Conservation (phyloP, 2,113 vertebrate genomes). For the Leptobrachium ailaonicum region DNA sequence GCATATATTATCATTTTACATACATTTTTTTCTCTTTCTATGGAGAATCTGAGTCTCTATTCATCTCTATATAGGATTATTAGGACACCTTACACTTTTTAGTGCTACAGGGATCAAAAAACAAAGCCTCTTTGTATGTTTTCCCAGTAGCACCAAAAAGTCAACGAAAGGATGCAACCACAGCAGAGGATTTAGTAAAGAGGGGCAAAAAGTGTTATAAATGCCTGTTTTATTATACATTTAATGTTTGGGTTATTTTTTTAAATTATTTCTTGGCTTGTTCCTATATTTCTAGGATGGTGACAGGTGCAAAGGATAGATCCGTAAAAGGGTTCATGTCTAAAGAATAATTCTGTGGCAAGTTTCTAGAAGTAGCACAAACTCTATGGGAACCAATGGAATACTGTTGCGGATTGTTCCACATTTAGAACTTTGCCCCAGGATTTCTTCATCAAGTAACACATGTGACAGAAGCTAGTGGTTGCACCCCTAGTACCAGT, state of each 20-base stretch:
- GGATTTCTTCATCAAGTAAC: neutral
- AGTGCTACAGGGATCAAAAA: neutral
- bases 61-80: neutral
- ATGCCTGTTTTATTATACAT: no score
- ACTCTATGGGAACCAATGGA: no score
- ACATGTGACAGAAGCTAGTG: neutral
- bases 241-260: no score
- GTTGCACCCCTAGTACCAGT: neutral
- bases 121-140: neutral
- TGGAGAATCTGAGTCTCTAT: neutral
- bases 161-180: neutral
- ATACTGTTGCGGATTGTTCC: no score
- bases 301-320: no score
- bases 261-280: no score
- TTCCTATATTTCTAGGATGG: no score
- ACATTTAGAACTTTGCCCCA: neutral
- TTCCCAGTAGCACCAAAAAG: neutral
- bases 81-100: neutral
- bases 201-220: neutral
- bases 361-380: no score
- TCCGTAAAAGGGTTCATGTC: no score
- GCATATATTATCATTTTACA: neutral
- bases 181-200: neutral
- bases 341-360: no score
- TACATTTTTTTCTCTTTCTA: neutral